These are phyloP conservation scores for Mechanitis messenoides DNA, from an alignment of 2,888 invertebrate genomes.

Conservation along the genomic window DNA sequence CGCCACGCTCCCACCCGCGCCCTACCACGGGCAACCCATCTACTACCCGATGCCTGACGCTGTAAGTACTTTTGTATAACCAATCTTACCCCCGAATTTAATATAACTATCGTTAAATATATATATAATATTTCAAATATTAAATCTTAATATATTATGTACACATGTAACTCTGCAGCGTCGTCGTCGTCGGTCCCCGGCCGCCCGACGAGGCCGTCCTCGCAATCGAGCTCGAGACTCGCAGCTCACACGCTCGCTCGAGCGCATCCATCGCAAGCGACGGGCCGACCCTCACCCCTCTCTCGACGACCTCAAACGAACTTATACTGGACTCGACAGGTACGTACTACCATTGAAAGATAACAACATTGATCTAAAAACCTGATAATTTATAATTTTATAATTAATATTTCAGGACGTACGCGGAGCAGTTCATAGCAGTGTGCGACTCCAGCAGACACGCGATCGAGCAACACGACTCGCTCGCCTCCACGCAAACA, in stretches of 20 bases:
- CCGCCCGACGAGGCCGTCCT: slow-evolving; percentile 46
- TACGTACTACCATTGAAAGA: slow-evolving; percentile 37
- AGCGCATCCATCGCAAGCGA: slow-evolving; percentile 71
- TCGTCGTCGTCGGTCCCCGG: slow-evolving; percentile 52
- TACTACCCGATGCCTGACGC: slow-evolving; percentile 68
- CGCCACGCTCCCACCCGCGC: slow-evolving; percentile 61
- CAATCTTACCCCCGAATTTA: too few species aligned
- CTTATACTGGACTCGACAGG: slow-evolving; percentile 79
- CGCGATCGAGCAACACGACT: slow-evolving; percentile 66
- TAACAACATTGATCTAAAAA: too few species aligned
- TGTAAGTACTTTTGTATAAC: slow-evolving; percentile 39
- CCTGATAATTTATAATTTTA: too few species aligned
- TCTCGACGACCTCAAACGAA: slow-evolving; percentile 74
- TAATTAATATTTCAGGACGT: slow-evolving; percentile 55
- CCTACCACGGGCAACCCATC: slow-evolving; percentile 46
- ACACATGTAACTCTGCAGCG: slow-evolving; percentile 40
- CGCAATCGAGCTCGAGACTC: slow-evolving; percentile 40
- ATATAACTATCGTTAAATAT: not conserved
- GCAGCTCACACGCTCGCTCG: slow-evolving; percentile 69
- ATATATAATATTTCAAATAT: not conserved
- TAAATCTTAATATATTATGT: not conserved
- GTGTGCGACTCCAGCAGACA: slow-evolving; percentile 77
- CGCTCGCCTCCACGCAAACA: slow-evolving; percentile 54
- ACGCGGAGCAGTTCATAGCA: slow-evolving; percentile 80
- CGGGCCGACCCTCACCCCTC: slow-evolving; percentile 58